Evolutionary conservation across 2,797 vertebrate genomes (phyloP), one percentile per base, ranked within the genome.

Genomic region (Hemitrygon akajei): DNA sequence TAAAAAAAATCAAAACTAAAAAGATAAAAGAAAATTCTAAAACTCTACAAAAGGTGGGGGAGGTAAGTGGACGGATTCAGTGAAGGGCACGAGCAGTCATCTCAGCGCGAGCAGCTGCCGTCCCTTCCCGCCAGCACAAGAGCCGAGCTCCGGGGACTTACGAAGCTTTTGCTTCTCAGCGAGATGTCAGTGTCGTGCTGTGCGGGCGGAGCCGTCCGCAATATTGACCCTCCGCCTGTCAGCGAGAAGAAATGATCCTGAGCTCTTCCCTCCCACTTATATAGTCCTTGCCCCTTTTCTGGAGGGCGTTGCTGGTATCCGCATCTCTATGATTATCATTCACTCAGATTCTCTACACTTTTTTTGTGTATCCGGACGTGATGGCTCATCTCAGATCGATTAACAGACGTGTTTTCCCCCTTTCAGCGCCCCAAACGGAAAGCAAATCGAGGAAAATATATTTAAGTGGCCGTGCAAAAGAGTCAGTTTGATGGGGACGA

Each of bases 291-390:
- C n/a, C 27, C 60, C 2, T 22, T 89, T 89, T 1, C 63, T 66
- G 66, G 86, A 89, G 86, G 86, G 86, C 86, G 86, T 69, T 69
- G n/a, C n/a, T 89, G n/a, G 16, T 34, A n/a, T 37, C 86, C 27
- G 63, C n/a, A 89, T 87, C 60, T 14, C 66, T 30, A 34, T 30
- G 14, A 63, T 47, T 34, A 87, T 30, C 11, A 47, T 86, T 60
- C 16, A 7, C 82, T 58, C 20, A 56, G 40, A 60, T 30, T 60
- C 40, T 27, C 56, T 20, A 30, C 86, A 18, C 6, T 34, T 71
- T 7, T 22, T 37, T 84, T 3, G 30, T 6, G 2, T 56, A 10
- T 69, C 47, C 25, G 34, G n/a, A 89, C 9, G n/a, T 69, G 16
- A 7, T 20, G 22, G n/a, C n/a, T 37, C 66, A 69, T 89, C 63